Base-by-base conservation (phyloP, 1,140 invertebrate species). In the Chionoecetes opilio region DNA sequence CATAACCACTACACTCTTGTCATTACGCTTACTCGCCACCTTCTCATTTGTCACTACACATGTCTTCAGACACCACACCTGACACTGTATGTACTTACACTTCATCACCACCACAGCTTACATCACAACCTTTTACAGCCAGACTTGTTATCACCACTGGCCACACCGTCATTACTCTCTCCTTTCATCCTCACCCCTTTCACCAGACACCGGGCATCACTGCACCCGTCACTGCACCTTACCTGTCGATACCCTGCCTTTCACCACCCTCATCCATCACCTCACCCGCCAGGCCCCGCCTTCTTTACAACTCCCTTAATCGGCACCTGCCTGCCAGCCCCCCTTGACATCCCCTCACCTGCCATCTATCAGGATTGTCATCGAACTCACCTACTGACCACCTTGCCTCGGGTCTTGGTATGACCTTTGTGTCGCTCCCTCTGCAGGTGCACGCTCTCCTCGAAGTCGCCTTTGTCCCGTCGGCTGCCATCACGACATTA, bases 381-480 rank as follows among this genome's bases (percentile, higher is more conserved):
- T 75, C 63, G 21, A n/a, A n/a, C n/a, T 46, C 41, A 46, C 41
- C 41, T 46, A 46, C 41, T 46, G 41, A 46, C 41, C 41, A 46
- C n/a, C n/a, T n/a, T n/a, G 0, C 63, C 63, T 75, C 63, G n/a
- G 63, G n/a, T 26, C 63, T 2, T 21, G 5, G 1, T 8, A 26
- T 75, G 21, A n/a, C 21, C 46, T 53, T 53, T 53, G 46, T 53
- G 46, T 53, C 46, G 46, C 21, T 53, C n/a, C 41, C 63, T 6
- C n/a, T 75, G 63, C 63, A 75, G 63, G 63, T 75, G 63, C 63
- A 75, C 63, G 63, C 63, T 75, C 63, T 75, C 63, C 63, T 21
- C 63, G 63, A n/a, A 75, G 63, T 75, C 63, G 63, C 63, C 63
- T 75, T 75, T 75, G 63, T 75, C 63, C 63, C 63, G 63, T 75